Evolutionary conservation across 23 tunicate species (phyloP), one percentile per base, ranked within the genome.

Genomic region (Oikopleura vanhoeffeni): DNA sequence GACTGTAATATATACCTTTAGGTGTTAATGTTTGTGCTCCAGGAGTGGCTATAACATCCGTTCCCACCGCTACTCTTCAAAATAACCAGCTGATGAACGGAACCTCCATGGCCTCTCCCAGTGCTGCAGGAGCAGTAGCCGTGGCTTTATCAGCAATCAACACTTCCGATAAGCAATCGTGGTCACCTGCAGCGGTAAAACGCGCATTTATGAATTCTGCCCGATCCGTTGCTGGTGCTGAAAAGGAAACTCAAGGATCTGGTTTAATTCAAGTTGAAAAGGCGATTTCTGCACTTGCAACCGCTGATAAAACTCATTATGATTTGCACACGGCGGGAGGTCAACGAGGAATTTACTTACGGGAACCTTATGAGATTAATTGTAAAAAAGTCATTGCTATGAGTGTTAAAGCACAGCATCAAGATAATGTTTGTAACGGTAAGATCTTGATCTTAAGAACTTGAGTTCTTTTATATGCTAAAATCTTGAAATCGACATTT

Each of bases 41-140:
- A 40, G 99, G 99, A 75, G 99, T 95, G 39, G 99, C 99, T 35
- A 94, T 94, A 1, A 94, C 99, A 2, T 86, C 99, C 1, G 99
- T 94, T 30, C 99, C 99, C 33, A 94, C 89, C 84, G 91, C 97
- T 91, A 94, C 99, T 1, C 76, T 94, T 40, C 91, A 88, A 40
- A 89, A 89, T 30, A 41, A 87, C 36, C 99, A 94, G 40, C 75
- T 89, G 39, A 94, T 94, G 99, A 94, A 94, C 79, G 99, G 99
- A 0, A 94, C 99, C 0, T 94, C 99, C 1, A 94, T 94, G 99
- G 89, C 99, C 0, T 86, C 91, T 3, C 99, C 99, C 13, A 91
- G 88, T 84, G 97, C 99, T n/a, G 91, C 97, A 71, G 99, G 99
- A 40, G 85, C 85, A 30, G 89, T 91, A 33, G 99, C 99, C 32